Evolutionary conservation across 2,113 vertebrate species (phyloP).

Genomic region (Accipiter virgatus): DNA sequence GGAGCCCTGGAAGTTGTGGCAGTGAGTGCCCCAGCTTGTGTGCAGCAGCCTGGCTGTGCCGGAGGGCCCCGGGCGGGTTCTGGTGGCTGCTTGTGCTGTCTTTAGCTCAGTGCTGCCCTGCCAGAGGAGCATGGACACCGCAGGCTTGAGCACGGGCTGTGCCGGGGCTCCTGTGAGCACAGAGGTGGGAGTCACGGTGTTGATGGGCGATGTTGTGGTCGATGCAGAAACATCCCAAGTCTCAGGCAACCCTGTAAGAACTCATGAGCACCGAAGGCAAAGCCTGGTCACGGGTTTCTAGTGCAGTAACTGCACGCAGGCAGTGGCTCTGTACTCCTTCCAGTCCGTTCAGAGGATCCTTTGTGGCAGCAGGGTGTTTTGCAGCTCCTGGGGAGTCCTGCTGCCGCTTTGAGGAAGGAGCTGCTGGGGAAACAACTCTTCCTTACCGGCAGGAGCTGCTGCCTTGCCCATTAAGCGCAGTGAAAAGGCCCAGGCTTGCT

Average conservation of each 20-base stretch:
- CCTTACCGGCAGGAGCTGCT: neutral
- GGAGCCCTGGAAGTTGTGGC: neutral
- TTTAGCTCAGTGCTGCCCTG: neutral
- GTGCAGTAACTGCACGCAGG: neutral
- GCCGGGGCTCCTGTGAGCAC: neutral
- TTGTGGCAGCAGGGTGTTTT: neutral
- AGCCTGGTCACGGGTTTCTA: neutral
- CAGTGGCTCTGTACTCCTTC: neutral
- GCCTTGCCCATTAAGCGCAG: neutral
- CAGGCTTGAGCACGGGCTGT: neutral
- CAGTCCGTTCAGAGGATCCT: no score
- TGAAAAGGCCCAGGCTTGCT: neutral
- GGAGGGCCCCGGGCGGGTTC: neutral
- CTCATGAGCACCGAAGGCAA: neutral
- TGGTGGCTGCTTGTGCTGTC: fast-evolving
- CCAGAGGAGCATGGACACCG: neutral
- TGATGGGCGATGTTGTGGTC: fast-evolving
- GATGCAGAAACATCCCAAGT: neutral
- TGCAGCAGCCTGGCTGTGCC: neutral
- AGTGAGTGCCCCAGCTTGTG: neutral
- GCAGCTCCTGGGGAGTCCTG: neutral
- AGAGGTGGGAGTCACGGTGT: no score
- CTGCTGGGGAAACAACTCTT: neutral
- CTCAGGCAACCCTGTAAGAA: neutral
- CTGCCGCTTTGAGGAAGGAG: neutral